Evolutionary conservation across 2,113 vertebrate species (phyloP).

Genomic region (Apus apus): DNA sequence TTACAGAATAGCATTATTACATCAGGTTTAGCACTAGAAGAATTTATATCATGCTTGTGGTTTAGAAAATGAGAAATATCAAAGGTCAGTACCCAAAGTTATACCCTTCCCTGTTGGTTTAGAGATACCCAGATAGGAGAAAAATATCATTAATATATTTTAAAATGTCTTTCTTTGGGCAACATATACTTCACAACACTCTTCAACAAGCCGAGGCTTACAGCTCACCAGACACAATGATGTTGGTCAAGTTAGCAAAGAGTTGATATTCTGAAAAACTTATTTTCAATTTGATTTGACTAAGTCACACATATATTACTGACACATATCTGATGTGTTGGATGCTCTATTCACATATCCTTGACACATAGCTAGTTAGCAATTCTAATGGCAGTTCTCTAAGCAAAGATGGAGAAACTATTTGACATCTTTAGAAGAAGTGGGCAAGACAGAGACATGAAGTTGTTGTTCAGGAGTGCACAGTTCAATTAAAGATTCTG

Average conservation of each 20-base stretch:
- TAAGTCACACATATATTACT: not conserved
- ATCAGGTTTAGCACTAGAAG: not conserved
- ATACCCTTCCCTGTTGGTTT: not conserved
- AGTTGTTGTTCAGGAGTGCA: not conserved
- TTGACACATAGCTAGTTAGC: not conserved
- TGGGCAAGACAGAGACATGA: not conserved
- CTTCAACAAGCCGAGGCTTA: not conserved
- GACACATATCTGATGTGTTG: not conserved
- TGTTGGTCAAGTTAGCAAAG: not conserved
- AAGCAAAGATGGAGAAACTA: not conserved
- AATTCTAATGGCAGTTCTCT: not conserved
- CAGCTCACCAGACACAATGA: not conserved
- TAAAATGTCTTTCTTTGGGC: not conserved
- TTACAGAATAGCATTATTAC: not conserved
- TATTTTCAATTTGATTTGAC: not conserved
- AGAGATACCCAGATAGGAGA: not conserved
- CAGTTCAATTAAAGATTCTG: not conserved
- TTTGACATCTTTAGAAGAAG: not conserved
- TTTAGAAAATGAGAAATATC: not conserved
- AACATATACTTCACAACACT: not conserved
- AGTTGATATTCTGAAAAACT: not conserved
- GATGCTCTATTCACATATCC: not conserved
- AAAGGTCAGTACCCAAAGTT: fast-evolving
- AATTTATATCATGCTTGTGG: not conserved
- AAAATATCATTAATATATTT: not conserved